Evolutionary conservation across 2,797 vertebrate species (phyloP).

Genomic region (Odontamblyopus rebecca): DNA sequence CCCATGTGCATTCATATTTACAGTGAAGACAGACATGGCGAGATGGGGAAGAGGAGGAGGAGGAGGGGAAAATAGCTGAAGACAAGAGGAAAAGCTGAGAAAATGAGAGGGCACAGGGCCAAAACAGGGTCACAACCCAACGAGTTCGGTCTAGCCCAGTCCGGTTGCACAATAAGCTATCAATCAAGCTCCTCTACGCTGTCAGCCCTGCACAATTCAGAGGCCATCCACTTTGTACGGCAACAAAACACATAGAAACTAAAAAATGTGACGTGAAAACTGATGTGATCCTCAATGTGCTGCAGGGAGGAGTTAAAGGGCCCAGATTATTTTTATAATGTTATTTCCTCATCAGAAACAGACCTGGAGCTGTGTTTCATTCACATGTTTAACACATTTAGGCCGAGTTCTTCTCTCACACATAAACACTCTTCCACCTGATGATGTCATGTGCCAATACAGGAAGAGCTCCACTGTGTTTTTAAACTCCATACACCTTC

Average conservation of each 20-base stretch:
- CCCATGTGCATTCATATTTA: constrained; percentile 37
- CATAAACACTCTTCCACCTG: too few relatives aligned
- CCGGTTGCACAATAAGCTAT: constrained; percentile 80
- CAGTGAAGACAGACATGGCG: constrained; percentile 22
- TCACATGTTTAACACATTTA: too few relatives aligned
- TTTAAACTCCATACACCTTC: too few relatives aligned
- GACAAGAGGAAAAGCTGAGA: constrained; percentile 26
- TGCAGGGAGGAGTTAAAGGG: constrained; percentile 6
- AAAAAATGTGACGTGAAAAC: neutral
- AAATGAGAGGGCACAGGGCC: constrained; percentile 56
- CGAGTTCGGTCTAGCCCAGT: constrained; percentile 77
- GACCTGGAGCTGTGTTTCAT: too few relatives aligned
- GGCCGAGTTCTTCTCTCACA: too few relatives aligned
- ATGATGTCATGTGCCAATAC: too few relatives aligned
- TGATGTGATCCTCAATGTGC: constrained; percentile 41
- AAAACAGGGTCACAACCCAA: constrained; percentile 76
- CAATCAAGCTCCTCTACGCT: constrained; percentile 75
- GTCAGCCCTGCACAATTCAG: constrained; percentile 69
- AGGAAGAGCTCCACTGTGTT: too few relatives aligned
- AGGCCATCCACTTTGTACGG: constrained; percentile 68
- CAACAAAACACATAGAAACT: constrained; percentile 54
- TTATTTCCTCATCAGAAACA: too few relatives aligned
- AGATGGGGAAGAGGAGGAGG: constrained; percentile 22
- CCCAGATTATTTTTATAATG: too few relatives aligned
- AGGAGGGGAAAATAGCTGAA: constrained; percentile 8